Conservation (phyloP, 2,113 vertebrate species). For the Phylloscopus whistleri region DNA sequence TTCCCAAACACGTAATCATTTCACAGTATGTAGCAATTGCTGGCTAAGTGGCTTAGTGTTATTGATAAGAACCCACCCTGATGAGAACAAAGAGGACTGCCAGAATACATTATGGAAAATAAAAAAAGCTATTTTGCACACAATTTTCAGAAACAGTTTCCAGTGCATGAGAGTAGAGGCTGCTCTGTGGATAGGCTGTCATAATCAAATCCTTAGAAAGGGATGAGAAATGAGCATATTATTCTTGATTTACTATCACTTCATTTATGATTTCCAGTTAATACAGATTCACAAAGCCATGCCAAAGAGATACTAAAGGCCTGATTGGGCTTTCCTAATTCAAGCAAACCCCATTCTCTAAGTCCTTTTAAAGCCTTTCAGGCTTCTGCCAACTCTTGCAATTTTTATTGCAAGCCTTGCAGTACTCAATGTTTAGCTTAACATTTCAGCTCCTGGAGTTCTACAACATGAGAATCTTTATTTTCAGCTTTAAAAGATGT, state of each 20-base stretch:
- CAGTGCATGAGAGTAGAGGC: neutral
- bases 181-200: neutral
- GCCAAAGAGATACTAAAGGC: constrained; percentile 23
- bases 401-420: constrained; percentile 50
- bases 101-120: constrained; percentile 47
- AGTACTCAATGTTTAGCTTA: constrained; percentile 8
- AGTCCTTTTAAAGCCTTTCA: constrained; percentile 28
- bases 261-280: constrained; percentile 31
- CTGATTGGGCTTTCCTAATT: constrained; percentile 33
- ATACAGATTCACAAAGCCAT: neutral
- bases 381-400: constrained; percentile 20
- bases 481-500: constrained; percentile 6
- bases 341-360: constrained; percentile 17
- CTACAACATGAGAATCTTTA: neutral
- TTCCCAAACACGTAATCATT: constrained; percentile 71
- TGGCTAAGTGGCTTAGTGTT: constrained; percentile 59
- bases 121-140: constrained; percentile 21
- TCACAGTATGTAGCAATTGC: constrained; percentile 31
- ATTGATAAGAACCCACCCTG: constrained; percentile 46
- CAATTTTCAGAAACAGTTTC: constrained; percentile 38
- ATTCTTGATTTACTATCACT: constrained; percentile 43
- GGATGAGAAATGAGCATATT: constrained; percentile 10
- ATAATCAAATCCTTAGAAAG: constrained; percentile 28
- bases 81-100: constrained; percentile 62
- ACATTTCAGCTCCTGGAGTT: neutral